These are phyloP conservation scores for Macrotus californicus DNA, from an alignment of 2,113 vertebrate genomes.

Conservation along the genomic window DNA sequence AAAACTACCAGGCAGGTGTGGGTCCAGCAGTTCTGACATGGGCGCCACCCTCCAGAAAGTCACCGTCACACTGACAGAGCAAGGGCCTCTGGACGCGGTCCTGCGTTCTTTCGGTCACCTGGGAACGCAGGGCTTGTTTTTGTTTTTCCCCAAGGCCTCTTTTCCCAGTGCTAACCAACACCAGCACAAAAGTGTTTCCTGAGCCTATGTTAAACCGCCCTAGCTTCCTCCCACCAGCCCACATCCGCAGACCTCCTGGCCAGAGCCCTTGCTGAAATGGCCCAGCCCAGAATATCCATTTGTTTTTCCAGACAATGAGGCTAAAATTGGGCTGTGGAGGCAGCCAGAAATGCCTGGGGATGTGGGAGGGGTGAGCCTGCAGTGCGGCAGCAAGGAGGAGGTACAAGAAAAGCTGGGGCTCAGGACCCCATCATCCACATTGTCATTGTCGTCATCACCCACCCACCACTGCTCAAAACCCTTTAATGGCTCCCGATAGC, in stretches of 20 bases:
- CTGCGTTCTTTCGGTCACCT: neutral
- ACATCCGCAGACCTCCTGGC: slow-evolving; percentile 36
- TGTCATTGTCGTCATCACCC: no score
- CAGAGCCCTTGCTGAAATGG: neutral
- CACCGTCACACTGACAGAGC: neutral
- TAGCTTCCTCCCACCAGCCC: neutral
- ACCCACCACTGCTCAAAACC: neutral
- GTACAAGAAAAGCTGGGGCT: neutral
- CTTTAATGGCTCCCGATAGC: neutral
- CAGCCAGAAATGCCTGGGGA: neutral
- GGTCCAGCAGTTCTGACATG: neutral
- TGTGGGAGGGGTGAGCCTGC: neutral
- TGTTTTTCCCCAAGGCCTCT: slow-evolving; percentile 36
- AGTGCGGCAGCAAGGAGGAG: neutral
- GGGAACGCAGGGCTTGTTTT: slow-evolving; percentile 21
- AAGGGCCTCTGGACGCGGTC: neutral
- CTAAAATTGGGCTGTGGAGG: neutral
- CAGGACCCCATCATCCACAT: neutral
- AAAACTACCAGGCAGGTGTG: neutral
- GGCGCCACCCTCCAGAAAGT: neutral
- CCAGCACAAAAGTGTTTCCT: slow-evolving; percentile 44
- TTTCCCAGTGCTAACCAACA: slow-evolving; percentile 38
- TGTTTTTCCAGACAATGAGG: slow-evolving; percentile 11
- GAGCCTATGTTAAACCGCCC: slow-evolving; percentile 3
- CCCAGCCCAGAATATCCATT: neutral